Evolutionary conservation across 2,888 invertebrate species (phyloP).

Genomic region (Latheticus oryzae): DNA sequence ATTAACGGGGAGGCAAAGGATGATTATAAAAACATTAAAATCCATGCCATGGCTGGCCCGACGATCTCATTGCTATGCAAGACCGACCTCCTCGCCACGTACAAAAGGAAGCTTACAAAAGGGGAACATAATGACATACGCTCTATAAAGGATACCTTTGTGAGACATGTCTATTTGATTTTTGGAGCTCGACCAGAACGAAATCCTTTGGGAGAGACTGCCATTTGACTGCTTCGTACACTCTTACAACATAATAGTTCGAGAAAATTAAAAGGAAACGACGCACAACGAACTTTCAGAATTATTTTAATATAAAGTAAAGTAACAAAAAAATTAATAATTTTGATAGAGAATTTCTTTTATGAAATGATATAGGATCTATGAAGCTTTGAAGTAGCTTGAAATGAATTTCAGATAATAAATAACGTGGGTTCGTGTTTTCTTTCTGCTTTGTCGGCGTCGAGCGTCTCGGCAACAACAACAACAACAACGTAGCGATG

Average conservation of each 20-base stretch:
- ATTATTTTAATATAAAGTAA: too few species aligned
- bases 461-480: slow-evolving; percentile 28
- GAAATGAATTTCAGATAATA: slow-evolving; percentile 4
- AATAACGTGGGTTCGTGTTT: slow-evolving; percentile 18
- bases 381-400: too few species aligned
- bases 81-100: slow-evolving; percentile 60
- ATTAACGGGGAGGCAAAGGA: slow-evolving; percentile 53
- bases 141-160: slow-evolving; percentile 40
- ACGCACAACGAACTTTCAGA: too few species aligned
- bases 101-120: slow-evolving; percentile 64
- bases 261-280: too few species aligned
- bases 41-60: slow-evolving; percentile 55
- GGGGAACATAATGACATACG: slow-evolving; percentile 63
- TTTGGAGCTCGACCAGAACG: slow-evolving; percentile 12
- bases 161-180: slow-evolving; percentile 20
- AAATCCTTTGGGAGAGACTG: slow-evolving; percentile 3
- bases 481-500: too few species aligned
- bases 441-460: slow-evolving; percentile 33
- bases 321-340: too few species aligned
- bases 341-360: too few species aligned
- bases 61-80: slow-evolving; percentile 65
- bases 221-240: slow-evolving; percentile 3
- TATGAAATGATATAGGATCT: too few species aligned
- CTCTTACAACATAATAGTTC: too few species aligned
- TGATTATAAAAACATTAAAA: slow-evolving; percentile 67